Base-by-base conservation (phyloP, 2,888 invertebrate species). In the Labia minor region DNA sequence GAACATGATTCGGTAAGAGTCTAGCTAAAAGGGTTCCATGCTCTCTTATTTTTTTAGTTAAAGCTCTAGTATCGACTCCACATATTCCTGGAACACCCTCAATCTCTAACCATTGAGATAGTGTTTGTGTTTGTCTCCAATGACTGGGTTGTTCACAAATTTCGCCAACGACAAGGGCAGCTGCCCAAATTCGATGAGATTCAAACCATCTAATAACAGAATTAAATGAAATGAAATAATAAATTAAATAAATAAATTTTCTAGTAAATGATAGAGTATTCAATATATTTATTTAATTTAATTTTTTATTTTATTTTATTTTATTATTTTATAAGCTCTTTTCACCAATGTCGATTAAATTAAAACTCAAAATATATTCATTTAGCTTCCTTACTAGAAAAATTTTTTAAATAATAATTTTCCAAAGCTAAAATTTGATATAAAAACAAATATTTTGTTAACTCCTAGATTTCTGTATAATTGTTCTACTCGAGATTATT, bases 151-250 rank as follows among this genome's bases (percentile, higher is more conserved):
- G 82, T 19, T 88, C 86, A 75, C 93, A 93, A 16, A 90, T 81
- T 77, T 95, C 94, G 0, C 92, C 92, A 16, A 99, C 94, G 71
- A 99, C 88, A 67, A 99, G 79, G 0, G 88, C 99, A 1, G 92
- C 85, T 10, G 92, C 88, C 89, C 98, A 97, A 71, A 99, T 94
- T 66, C 87, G 86, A 64, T 83, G 79, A 0, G 97, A 97, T 78
- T 98, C 98, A 75, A 95, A 94, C 85, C 89, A 90, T 72, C 90
- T 90, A 76, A 21, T 16, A 26, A 26, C 1, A 21, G 1, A 8
- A 14, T 10, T n/a, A 37, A 16, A 62, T 14, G 14, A 61, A 63
- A n/a, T n/a, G n/a, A n/a, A n/a, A n/a, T n/a, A n/a, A n/a, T n/a
- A 4, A 63, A 21, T 61, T 19, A 37, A 19, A 61, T 61, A 14